Conservation (phyloP, 2,113 vertebrate genomes). For the Trematomus loennbergii region DNA sequence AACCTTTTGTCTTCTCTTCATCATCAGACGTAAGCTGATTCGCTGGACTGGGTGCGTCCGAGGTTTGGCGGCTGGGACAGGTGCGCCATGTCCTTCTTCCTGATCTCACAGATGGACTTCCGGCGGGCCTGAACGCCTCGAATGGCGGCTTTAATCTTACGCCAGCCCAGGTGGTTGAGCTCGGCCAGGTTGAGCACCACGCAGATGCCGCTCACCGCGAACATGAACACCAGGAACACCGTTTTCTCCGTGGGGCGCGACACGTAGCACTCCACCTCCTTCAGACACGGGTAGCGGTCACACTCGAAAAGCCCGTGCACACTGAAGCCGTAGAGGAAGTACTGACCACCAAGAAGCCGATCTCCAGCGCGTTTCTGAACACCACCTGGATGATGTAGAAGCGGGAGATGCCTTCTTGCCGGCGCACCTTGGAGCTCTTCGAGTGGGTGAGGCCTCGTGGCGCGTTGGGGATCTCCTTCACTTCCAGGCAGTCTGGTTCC, state of each 20-base stretch:
- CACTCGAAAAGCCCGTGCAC: slow-evolving; percentile 90
- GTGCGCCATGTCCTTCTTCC: slow-evolving; percentile 86
- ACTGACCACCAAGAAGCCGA: slow-evolving; percentile 84
- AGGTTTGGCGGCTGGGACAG: slow-evolving; percentile 84
- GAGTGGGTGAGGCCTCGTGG: slow-evolving; percentile 75
- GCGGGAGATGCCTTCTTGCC: slow-evolving; percentile 90
- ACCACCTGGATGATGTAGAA: slow-evolving; percentile 94
- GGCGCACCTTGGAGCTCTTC: slow-evolving; percentile 83
- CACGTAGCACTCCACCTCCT: slow-evolving; percentile 93
- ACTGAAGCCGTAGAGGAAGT: slow-evolving; percentile 85
- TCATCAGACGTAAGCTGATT: slow-evolving; percentile 89
- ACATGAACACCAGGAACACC: slow-evolving; percentile 93
- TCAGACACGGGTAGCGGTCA: slow-evolving; percentile 90
- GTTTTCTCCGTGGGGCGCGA: slow-evolving; percentile 92
- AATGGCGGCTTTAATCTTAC: slow-evolving; percentile 89
- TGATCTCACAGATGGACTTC: slow-evolving; percentile 86
- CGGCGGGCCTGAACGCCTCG: slow-evolving; percentile 87
- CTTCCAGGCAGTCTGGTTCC: slow-evolving; percentile 84
- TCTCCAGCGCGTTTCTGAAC: slow-evolving; percentile 91
- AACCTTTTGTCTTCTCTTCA: slow-evolving; percentile 8
- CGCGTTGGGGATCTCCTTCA: slow-evolving; percentile 85
- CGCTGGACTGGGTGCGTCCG: slow-evolving; percentile 90
- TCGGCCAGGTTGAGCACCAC: slow-evolving; percentile 93
- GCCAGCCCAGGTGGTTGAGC: slow-evolving; percentile 93
- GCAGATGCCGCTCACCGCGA: slow-evolving; percentile 92